Base-by-base conservation (phyloP, 2,797 vertebrate genomes). In the Harpagifer antarcticus region DNA sequence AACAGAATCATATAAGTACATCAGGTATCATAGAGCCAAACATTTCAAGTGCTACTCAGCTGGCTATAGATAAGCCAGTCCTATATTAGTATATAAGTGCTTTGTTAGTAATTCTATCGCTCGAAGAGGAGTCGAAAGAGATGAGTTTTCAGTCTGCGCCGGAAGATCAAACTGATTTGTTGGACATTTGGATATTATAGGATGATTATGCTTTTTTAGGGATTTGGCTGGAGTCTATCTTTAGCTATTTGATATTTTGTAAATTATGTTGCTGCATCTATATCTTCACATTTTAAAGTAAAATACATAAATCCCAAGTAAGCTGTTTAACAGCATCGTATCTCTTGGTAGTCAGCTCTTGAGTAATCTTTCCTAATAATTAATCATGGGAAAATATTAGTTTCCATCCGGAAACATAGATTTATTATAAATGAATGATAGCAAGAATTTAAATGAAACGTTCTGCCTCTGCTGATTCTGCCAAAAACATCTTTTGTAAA, bases 401-500 rank as follows among this genome's bases (percentile, higher is more conserved):
- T 57, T 59, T 71, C 45, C 15, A 31, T 64, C 9, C 11, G 47
- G 14, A 48, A 48, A 54, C 6, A 54, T 3, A 57, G 13, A 31
- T 20, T 12, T 19, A 42, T 5, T 20, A 8, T 1, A 19, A 31
- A 5, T 64, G 12, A 42, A 19, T 63, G 7, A 56, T 2, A 42
- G 3, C 20, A 49, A 33, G 3, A 48, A 44, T 45, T 9, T 0
- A 19, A 72, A 44, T 12, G 1, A 48, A 47, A 33, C 14, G 9
- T 48, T 52, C 17, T 52, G 9, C 19, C 17, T 23, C 6, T 23
- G 48, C 42, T 42, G 19, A 12, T 58, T 52, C 48, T 68, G 19
- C 57, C 17, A 19, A 50, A 77, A 58, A 48, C 9, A 4, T 10
- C 16, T 44, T 17, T 43, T 66, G n/a, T 10, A 54, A 55, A 59